Percentiles rank a stretch among this genome's conserved stretches.
Conservation (phyloP, 2,888 invertebrate genomes). For the Cosmia pyralina region DNA sequence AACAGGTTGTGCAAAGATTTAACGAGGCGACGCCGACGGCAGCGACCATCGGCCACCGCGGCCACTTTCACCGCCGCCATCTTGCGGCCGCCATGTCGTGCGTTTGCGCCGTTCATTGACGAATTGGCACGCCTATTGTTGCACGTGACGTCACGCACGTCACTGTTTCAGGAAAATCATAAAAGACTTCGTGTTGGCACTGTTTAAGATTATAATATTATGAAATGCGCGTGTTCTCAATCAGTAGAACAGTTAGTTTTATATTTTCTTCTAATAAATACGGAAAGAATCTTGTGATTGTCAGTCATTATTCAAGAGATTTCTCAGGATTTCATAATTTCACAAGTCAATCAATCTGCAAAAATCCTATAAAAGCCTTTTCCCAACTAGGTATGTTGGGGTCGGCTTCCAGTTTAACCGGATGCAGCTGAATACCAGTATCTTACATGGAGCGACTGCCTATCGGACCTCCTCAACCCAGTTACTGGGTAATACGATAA, state of each 20-base stretch:
- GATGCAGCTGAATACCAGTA: too few species aligned
- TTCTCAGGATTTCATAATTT: not conserved
- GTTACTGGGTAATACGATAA: too few species aligned
- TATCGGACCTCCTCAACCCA: too few species aligned
- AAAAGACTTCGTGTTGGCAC: constrained; percentile 35
- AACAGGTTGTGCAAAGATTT: constrained; percentile 76
- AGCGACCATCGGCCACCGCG: constrained; percentile 75
- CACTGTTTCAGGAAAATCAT: constrained; percentile 56
- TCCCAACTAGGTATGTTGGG: too few species aligned
- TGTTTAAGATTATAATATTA: constrained; percentile 23
- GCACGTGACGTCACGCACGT: constrained; percentile 74
- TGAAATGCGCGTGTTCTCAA: constrained; percentile 23
- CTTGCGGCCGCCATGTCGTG: constrained; percentile 82
- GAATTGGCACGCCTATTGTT: constrained; percentile 82
- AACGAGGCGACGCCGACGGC: constrained; percentile 63
- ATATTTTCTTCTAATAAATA: not conserved
- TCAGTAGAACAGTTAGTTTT: constrained; percentile 1
- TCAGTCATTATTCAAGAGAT: not conserved
- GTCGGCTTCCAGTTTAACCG: too few species aligned
- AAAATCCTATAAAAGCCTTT: too few species aligned
- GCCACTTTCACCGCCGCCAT: constrained; percentile 88
- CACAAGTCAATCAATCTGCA: too few species aligned
- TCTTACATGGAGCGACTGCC: too few species aligned
- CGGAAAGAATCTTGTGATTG: not conserved
- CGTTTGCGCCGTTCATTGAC: constrained; percentile 75